Evolutionary conservation across 2,888 invertebrate species (phyloP), one percentile per base, ranked within the genome.

Genomic region (Galeruca laticollis): DNA sequence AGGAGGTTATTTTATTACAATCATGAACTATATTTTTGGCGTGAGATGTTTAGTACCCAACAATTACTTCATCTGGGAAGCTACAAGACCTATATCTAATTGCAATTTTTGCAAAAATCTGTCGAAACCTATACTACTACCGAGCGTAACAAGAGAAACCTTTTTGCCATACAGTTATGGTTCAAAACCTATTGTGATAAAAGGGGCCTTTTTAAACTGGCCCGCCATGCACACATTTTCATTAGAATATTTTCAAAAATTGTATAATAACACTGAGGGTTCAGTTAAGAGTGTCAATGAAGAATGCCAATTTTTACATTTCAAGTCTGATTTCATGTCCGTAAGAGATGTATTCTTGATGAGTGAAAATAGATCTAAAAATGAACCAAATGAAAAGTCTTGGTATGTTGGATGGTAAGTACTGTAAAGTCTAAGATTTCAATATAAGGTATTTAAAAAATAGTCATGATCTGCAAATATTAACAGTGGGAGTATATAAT

Each of bases 351-450:
- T 95, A 11, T 93, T 96, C 81, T 87, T 88, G 71, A 94, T 94
- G 94, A 88, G 91, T 6, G 85, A 88, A 56, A 88, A 87, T 62
- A 88, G 94, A 80, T 90, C 91, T 5, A 86, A 83, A 33, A 90
- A 91, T 84, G 86, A 88, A 43, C 87, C 87, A 13, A 90, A 90
- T 1, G 87, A 91, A 78, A 86, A 89, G 65, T 91, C 94, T 1
- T 96, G 96, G 96, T 96, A 96, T 87, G 92, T 96, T 56, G 96
- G 96, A 76, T 96, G 96, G 95, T 94, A 87, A 88, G 90, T 87
- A 68, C 13, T 31, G 6, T 26, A 52, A 10, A 26, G 40, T 52
- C 2, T 11, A 40, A 31, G 2, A 26, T 60, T 15, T 21, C 4
- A 20, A 35, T 13, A 35, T 9, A n/a, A 26, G 13, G 33, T 21